Base-by-base conservation (phyloP, 2,888 invertebrate species). In the Pseudococcus longispinus region DNA sequence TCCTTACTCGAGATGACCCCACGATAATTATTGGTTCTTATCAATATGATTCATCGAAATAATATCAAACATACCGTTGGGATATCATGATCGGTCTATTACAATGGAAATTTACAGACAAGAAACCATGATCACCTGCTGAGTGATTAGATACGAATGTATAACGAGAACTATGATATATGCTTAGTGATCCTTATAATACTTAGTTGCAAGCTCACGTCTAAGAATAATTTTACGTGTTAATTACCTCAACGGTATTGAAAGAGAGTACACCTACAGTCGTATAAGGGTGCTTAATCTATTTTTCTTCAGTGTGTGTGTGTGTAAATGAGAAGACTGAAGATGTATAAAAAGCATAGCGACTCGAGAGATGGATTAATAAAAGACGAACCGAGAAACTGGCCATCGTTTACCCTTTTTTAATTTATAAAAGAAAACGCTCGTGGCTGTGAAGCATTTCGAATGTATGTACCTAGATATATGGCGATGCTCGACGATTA, bases 11-110 rank as follows among this genome's bases (percentile, higher is more conserved):
- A 70, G 70, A 70, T 70, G 70, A 70, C 70, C 70, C 70, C 18
- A 32, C 13, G 70, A 70, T 70, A 29, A 70, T 70, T 70, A 70
- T 80, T 32, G 42, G n/a, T 26, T 37, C 37, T 37, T 80, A 80
- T 80, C 77, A 1, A 80, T 37, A 20, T 37, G 42, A 80, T 80
- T 80, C 77, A 80, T 80, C 77, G 77, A 74, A 74, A 74, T 70
- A 29, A 20, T 11, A 74, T 32, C 37, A 37, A 20, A 80, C 26
- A 13, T 37, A 26, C 77, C 42, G 42, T 80, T n/a, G 20, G n/a
- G 13, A 80, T 42, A 29, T 42, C 11, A 80, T 20, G 13, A n/a
- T 42, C 77, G 77, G 70, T 42, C 15, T 11, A 26, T 70, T 80
- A 80, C 77, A 80, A 80, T 42, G 37, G 9, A 42, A 20, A 42